phyloP scores from a whole-genome alignment of 23 tunicate species.

The Halocynthia roretzi region DNA sequence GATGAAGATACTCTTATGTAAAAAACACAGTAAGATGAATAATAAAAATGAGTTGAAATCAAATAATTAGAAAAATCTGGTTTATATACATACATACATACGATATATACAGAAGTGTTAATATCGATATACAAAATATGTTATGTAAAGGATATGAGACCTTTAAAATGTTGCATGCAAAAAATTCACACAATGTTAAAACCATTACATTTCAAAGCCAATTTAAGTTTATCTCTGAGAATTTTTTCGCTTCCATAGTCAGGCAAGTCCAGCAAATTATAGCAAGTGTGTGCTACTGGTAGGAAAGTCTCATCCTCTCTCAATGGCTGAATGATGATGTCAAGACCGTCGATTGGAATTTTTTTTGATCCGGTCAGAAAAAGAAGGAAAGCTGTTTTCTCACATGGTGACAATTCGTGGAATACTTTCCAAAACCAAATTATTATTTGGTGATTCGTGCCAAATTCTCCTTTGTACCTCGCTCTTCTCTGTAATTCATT shows the following conservation, averaged over 20 bases:
- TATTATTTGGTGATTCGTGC: constrained; percentile 44
- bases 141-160: too few species aligned
- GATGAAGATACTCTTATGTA: too few species aligned
- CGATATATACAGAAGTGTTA: too few species aligned
- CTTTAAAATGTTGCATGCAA: too few species aligned
- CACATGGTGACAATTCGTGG: constrained; percentile 45
- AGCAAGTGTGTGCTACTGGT: constrained; percentile 94
- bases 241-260: constrained; percentile 19
- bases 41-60: too few species aligned
- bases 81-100: too few species aligned
- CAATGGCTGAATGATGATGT: constrained; percentile 70
- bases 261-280: constrained; percentile 76
- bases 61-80: too few species aligned
- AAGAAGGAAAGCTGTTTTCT: constrained; percentile 66
- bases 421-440: constrained; percentile 82
- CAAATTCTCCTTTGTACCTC: constrained; percentile 46
- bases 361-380: constrained; percentile 90
- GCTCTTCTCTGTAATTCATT: constrained; percentile 57
- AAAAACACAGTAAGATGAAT: too few species aligned
- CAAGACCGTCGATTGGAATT: constrained; percentile 89
- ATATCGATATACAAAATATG: too few species aligned
- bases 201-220: constrained; percentile 59
- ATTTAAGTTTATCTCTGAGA: constrained; percentile 34
- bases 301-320: constrained; percentile 20
- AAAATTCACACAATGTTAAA: constrained; percentile 44